phyloP scores from a whole-genome alignment of 2,797 vertebrate species.

The Enteromius anoplus region DNA sequence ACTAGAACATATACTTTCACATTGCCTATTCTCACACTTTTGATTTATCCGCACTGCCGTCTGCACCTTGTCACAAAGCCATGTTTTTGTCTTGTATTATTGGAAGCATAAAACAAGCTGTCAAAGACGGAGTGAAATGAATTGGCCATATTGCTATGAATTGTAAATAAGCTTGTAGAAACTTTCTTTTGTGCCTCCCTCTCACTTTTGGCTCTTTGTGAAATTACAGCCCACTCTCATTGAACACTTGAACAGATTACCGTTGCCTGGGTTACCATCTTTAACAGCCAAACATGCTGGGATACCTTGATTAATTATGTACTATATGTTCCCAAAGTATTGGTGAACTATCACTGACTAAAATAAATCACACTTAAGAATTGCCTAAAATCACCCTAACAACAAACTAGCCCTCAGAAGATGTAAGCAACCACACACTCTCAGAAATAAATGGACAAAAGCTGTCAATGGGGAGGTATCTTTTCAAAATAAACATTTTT shows the following conservation, averaged over 20 bases:
- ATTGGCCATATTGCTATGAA: conserved; percentile 14
- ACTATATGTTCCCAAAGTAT: not conserved
- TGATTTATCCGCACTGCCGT: conserved; percentile 4
- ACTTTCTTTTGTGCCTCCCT: not conserved
- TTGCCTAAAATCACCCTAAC: not conserved
- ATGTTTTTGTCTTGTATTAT: conserved; percentile 30
- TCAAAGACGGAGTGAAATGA: conserved; percentile 22
- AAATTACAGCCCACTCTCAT: conserved; percentile 6
- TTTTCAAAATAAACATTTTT: too few relatives aligned
- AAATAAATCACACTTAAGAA: not conserved
- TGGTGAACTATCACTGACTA: not conserved
- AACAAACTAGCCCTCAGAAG: not conserved
- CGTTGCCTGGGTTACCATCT: not conserved
- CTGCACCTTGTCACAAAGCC: conserved; percentile 31
- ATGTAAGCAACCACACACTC: not conserved
- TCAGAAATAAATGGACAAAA: too few relatives aligned
- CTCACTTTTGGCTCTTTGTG: conserved; percentile 26
- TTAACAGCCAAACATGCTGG: not conserved
- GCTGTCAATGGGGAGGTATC: too few relatives aligned
- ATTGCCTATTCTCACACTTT: not conserved
- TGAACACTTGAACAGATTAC: conserved; percentile 2
- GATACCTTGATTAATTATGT: not conserved
- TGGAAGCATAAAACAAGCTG: conserved; percentile 33
- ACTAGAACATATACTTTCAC: conserved; percentile 3
- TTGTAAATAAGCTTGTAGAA: conserved; percentile 27